Percentiles rank a stretch among this genome's conserved stretches.
Conservation (phyloP, 1,140 invertebrate genomes). For the Bombyx mandarina region DNA sequence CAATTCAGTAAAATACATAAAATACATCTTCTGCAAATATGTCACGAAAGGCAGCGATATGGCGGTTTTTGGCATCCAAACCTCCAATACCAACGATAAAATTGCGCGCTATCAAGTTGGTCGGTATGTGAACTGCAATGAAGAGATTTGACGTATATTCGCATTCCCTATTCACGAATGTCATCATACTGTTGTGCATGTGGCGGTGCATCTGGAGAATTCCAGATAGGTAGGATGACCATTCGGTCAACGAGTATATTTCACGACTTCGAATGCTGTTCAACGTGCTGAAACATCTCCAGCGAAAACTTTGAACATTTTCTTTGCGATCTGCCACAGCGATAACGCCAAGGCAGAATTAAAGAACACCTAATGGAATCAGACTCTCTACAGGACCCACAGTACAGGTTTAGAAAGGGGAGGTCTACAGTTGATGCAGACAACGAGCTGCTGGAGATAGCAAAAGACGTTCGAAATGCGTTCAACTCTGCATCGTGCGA, state of each 20-base stretch:
- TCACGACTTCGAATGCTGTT: conserved; percentile 5
- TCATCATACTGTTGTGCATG: conserved; percentile 6
- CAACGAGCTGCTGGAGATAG: no score
- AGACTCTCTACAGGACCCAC: no score
- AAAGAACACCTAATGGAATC: no score
- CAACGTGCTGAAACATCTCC: conserved; percentile 5
- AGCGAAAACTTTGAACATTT: conserved; percentile 8
- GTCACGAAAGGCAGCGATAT: neutral
- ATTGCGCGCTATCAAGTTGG: neutral
- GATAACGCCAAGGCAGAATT: neutral
- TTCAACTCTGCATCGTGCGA: no score
- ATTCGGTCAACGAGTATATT: conserved; percentile 9
- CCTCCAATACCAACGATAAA: conserved; percentile 1
- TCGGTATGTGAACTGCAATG: conserved; percentile 1
- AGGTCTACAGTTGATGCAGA: no score
- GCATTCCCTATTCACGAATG: conserved; percentile 4
- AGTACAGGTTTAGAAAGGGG: no score
- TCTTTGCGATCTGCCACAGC: conserved; percentile 3
- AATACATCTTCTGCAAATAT: neutral
- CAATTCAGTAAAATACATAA: neutral
- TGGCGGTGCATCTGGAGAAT: conserved; percentile 13
- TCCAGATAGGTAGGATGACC: no score
- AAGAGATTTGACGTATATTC: neutral
- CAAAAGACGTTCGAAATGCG: no score
- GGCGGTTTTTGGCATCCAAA: conserved; percentile 8